These are phyloP conservation scores for Xestia c-nigrum DNA, from an alignment of 2,888 invertebrate genomes.

Conservation along the genomic window DNA sequence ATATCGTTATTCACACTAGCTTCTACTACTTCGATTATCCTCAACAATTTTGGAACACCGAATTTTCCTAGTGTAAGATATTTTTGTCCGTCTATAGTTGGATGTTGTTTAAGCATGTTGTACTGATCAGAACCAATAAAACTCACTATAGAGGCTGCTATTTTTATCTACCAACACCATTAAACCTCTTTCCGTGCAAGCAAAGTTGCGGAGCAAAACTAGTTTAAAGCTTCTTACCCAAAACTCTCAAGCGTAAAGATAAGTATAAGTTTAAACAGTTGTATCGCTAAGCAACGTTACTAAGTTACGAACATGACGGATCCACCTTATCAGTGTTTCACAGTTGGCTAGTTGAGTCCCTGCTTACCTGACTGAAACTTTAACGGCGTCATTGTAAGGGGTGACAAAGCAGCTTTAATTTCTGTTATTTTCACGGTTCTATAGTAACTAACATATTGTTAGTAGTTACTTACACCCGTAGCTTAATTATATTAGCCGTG, in stretches of 20 bases:
- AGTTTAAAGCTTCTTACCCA: conserved; percentile 3
- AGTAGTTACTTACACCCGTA: not conserved
- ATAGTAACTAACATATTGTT: not conserved
- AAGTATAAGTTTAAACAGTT: conserved; percentile 49
- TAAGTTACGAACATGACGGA: conserved; percentile 37
- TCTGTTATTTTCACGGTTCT: not conserved
- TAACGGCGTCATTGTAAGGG: conserved; percentile 13
- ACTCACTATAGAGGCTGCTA: not conserved
- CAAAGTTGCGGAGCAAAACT: not conserved
- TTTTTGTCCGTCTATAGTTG: not conserved
- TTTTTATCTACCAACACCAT: not conserved
- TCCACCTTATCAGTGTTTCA: conserved; percentile 40
- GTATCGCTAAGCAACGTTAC: conserved; percentile 36
- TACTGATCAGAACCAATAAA: not conserved
- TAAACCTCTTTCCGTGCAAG: not conserved
- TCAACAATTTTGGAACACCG: not conserved
- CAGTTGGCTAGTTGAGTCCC: conserved; percentile 38
- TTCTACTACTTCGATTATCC: no score
- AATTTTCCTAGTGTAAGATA: not conserved
- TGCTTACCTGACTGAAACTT: conserved; percentile 30
- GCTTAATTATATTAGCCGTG: not conserved
- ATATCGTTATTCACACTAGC: not conserved
- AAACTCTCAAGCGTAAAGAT: conserved; percentile 46
- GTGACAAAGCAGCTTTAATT: conserved; percentile 7
- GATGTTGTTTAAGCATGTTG: not conserved